phyloP scores from a whole-genome alignment of 2,797 vertebrate species.

The Melopsittacus undulatus region DNA sequence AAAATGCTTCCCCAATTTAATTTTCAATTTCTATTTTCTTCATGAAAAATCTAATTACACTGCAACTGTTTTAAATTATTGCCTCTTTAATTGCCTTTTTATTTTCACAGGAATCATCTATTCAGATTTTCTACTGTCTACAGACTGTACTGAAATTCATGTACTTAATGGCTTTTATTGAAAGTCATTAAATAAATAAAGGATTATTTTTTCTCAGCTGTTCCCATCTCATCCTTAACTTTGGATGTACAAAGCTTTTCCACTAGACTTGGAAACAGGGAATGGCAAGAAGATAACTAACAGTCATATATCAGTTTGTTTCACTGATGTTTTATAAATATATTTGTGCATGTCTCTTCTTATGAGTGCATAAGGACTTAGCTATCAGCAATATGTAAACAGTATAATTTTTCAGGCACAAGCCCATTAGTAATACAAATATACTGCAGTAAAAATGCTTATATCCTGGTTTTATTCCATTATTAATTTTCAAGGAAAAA shows the following conservation, averaged over 20 bases:
- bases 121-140: not conserved
- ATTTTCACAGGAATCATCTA: slow-evolving; percentile 6
- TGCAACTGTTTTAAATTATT: slow-evolving; percentile 7
- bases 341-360: not conserved
- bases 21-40: not conserved
- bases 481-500: not conserved
- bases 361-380: accelerated
- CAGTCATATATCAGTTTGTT: not conserved
- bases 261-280: not conserved
- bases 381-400: not conserved
- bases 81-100: slow-evolving; percentile 11
- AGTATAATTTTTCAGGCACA: not conserved
- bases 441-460: not conserved
- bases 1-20: slow-evolving; percentile 1
- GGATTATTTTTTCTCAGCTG: not conserved
- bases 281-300: not conserved
- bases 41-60: not conserved
- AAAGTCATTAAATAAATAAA: not conserved
- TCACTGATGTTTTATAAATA: not conserved
- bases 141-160: not conserved
- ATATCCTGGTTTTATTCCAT: not conserved
- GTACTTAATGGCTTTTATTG: not conserved
- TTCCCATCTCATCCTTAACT: not conserved
- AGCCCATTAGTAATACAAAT: not conserved
- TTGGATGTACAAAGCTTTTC: not conserved